Percentiles rank a stretch among this genome's conserved stretches.
phyloP scores from a whole-genome alignment of 2,888 invertebrate species.

The Mythimna impura region DNA sequence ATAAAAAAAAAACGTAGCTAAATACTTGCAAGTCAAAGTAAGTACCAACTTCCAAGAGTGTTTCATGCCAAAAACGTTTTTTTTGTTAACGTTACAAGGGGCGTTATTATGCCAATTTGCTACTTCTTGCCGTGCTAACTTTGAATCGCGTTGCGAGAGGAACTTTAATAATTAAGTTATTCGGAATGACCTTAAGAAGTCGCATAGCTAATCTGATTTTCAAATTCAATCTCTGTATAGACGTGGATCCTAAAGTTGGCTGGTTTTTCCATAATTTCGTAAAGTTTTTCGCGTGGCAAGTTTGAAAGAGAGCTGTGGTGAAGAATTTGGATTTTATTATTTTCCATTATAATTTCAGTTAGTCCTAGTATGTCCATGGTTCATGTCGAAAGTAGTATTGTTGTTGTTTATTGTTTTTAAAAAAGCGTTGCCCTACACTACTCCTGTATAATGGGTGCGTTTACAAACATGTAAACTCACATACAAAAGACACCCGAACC shows the following conservation, averaged over 20 bases:
- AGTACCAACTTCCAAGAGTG: conserved; percentile 9
- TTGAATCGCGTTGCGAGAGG: conserved; percentile 31
- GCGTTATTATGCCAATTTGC: conserved; percentile 57
- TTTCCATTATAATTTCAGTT: background rate
- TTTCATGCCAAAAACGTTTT: conserved; percentile 30
- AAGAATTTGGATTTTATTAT: background rate
- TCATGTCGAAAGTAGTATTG: too few species aligned
- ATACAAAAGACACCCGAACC: too few species aligned
- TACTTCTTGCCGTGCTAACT: conserved; percentile 44
- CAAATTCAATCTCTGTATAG: conserved; percentile 57
- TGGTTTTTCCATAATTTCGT: conserved; percentile 27
- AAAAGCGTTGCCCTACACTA: too few species aligned
- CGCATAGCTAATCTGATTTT: conserved; percentile 61
- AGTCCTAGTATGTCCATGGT: too few species aligned
- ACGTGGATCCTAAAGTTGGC: conserved; percentile 18
- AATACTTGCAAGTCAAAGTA: conserved; percentile 37
- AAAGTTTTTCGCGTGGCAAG: conserved; percentile 32
- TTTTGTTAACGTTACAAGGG: conserved; percentile 38
- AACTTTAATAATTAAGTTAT: conserved; percentile 66
- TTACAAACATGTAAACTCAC: too few species aligned
- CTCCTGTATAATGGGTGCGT: too few species aligned
- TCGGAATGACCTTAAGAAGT: conserved; percentile 59
- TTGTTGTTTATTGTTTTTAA: too few species aligned
- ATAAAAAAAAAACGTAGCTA: background rate
- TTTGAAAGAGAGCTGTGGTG: conserved; percentile 1